Base-by-base conservation (phyloP, 1,140 invertebrate genomes). In the Pteromalus puparum region DNA sequence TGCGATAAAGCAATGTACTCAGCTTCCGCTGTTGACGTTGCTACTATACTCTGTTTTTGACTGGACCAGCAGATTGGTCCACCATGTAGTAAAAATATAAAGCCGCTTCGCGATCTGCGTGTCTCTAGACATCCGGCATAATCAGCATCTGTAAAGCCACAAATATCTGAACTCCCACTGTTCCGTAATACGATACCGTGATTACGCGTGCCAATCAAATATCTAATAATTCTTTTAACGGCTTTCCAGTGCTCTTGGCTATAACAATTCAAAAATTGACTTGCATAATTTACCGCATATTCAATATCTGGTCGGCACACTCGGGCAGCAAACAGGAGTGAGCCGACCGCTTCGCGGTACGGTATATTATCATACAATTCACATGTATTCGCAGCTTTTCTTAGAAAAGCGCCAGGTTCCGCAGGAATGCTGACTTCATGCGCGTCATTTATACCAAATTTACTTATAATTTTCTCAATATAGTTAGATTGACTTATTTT, bases 11-110 rank as follows among this genome's bases (percentile, higher is more conserved):
- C 84, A 21, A 86, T 80, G 46, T 86, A 87, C 48, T 87, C 84
- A 3, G 82, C 18, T 74, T 84, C 83, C 18, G 80, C 61, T 15
- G 90, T 91, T 48, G 79, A 86, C 0, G 83, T 2, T 5, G 81
- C 34, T 26, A 85, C 84, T 28, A 70, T 9, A 13, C 53, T 83
- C 72, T 87, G 84, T 1, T 9, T n/a, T 28, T 76, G 42, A 15
- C 21, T 48, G 2, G 5, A 53, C 38, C 46, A 76, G 0, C 42
- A 48, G 0, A 83, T 21, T 7, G 81, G 75, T 0, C 13, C 61
- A 0, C 46, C 42, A 30, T 73, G 77, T 1, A 42, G 28, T 7
- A 38, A 42, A 70, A 38, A 28, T 65, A 53, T 34, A 21, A 34
- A 34, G 6, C 30, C 30, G 30, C 4, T 34, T 34, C 30, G 30